These are phyloP conservation scores for Chionomys nivalis DNA, from an alignment of 2,113 vertebrate species.

Conservation along the genomic window DNA sequence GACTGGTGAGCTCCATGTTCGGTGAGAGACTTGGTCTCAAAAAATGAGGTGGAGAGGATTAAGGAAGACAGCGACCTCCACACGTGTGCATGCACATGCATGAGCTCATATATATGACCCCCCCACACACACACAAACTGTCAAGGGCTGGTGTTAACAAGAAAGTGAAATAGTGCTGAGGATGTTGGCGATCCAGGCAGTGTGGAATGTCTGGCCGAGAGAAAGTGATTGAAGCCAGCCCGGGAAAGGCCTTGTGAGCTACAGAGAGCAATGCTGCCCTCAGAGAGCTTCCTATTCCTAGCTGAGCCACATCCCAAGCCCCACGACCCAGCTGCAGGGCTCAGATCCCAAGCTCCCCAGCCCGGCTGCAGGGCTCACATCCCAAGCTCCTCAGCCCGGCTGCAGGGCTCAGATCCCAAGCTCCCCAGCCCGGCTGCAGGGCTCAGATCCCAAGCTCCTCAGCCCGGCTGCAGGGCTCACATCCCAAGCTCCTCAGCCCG, in stretches of 20 bases:
- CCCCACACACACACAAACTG: not conserved
- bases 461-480: not conserved
- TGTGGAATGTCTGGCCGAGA: not conserved
- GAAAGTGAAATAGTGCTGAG: not conserved
- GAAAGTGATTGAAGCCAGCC: too few relatives aligned
- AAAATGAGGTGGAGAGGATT: not conserved
- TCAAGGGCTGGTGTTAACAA: not conserved
- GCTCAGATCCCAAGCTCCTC: not conserved
- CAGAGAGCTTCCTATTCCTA: too few relatives aligned
- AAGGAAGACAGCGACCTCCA: not conserved
- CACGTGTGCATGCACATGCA: too few relatives aligned
- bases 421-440: rapidly evolving
- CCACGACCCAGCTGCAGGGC: not conserved
- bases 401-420: not conserved
- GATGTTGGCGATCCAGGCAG: not conserved
- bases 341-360: not conserved
- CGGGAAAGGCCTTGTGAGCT: not conserved
- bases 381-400: not conserved
- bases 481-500: not conserved
- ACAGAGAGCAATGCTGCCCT: not conserved
- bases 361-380: not conserved
- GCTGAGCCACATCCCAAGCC: not conserved
- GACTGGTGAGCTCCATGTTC: not conserved
- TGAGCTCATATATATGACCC: not conserved
- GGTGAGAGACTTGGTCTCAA: not conserved